phyloP scores from a whole-genome alignment of 2,797 vertebrate species.

The Vespertilio murinus region DNA sequence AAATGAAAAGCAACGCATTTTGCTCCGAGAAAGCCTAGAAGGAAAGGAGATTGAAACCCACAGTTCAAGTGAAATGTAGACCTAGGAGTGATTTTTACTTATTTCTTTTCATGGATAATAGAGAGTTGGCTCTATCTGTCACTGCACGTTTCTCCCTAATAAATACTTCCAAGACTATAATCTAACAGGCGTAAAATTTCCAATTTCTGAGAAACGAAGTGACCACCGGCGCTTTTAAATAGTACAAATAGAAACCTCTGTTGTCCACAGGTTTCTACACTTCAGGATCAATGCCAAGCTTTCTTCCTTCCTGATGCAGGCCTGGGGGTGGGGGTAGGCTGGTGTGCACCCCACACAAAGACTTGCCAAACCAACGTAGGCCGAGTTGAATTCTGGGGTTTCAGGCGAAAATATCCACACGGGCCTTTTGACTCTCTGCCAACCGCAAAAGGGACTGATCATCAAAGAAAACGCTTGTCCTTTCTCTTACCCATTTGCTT shows the following conservation, averaged over 20 bases:
- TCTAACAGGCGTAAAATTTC: conserved; percentile 72
- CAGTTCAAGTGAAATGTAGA: conserved; percentile 70
- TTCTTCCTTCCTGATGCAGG: background rate
- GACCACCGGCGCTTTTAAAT: conserved; percentile 64
- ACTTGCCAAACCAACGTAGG: conserved; percentile 26
- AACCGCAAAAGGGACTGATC: background rate
- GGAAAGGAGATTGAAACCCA: conserved; percentile 54
- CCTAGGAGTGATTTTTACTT: conserved; percentile 67
- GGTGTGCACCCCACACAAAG: background rate
- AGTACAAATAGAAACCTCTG: conserved; percentile 53
- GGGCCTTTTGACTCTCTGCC: conserved; percentile 45
- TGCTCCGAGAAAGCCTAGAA: conserved; percentile 36
- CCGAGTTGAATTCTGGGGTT: conserved; percentile 40
- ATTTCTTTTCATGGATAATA: conserved; percentile 74
- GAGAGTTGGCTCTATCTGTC: conserved; percentile 71
- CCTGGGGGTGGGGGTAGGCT: background rate
- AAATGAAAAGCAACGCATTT: conserved; percentile 58
- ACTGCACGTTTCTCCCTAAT: conserved; percentile 58
- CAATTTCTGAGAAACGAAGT: conserved; percentile 65
- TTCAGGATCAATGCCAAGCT: background rate
- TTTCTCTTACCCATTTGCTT: conserved; percentile 34
- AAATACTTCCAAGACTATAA: conserved; percentile 69
- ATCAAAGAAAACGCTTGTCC: conserved; percentile 48
- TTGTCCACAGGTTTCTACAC: conserved; percentile 15
- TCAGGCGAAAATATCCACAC: conserved; percentile 43